A percentile compares a stretch with the other conserved stretches of the same genome.
phyloP scores from a whole-genome alignment of 2,888 invertebrate genomes.

The Drosophila imparisetae region DNA sequence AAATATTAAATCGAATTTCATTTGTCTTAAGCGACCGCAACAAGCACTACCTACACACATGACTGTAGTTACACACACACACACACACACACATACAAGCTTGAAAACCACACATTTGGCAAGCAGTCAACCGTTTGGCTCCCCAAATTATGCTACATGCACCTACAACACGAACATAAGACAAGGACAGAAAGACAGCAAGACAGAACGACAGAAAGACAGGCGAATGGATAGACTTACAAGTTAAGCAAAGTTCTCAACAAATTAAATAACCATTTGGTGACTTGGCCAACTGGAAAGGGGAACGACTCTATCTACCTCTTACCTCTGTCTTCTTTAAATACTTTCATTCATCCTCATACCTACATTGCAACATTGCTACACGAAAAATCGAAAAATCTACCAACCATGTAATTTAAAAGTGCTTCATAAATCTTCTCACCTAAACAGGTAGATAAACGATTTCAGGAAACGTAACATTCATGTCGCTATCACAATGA shows the following conservation, averaged over 20 bases:
- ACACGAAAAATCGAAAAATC: neutral
- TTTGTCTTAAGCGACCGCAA: constrained; percentile 68
- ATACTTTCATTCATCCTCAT: neutral
- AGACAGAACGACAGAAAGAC: neutral
- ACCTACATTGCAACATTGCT: neutral
- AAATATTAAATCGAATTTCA: constrained; percentile 68
- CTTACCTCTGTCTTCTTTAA: neutral
- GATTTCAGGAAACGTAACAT: neutral
- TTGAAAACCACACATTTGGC: constrained; percentile 46
- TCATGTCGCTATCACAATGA: neutral
- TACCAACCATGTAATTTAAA: neutral
- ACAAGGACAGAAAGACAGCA: constrained; percentile 3
- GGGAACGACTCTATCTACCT: neutral
- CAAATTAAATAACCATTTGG: constrained; percentile 52
- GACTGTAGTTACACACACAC: neutral
- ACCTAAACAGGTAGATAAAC: neutral
- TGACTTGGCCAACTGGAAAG: constrained; percentile 5
- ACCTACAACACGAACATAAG: constrained; percentile 10
- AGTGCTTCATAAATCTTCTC: constrained; percentile 2
- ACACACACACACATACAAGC: neutral
- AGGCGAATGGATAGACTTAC: constrained; percentile 6
- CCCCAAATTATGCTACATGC: constrained; percentile 41
- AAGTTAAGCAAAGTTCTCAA: constrained; percentile 39
- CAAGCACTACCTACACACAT: constrained; percentile 12
- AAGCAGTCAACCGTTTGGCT: constrained; percentile 31